phyloP scores from a whole-genome alignment of 2,888 invertebrate genomes.

The Lutraria lutraria region DNA sequence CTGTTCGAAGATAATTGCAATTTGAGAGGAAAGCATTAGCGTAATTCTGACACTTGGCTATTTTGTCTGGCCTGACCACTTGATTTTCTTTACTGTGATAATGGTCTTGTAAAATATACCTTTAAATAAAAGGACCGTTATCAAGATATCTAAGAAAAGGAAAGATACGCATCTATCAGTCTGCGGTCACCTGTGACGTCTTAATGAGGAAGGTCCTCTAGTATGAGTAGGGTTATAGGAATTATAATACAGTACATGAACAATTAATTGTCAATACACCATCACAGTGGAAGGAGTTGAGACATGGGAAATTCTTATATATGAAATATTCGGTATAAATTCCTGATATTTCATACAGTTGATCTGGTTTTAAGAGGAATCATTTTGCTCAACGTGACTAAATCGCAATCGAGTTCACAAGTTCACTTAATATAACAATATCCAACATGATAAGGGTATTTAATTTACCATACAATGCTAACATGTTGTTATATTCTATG shows the following conservation, averaged over 20 bases:
- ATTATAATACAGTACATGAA: conserved; percentile 12
- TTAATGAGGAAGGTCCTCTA: not conserved
- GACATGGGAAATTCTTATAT: conserved; percentile 16
- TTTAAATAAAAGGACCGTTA: conserved; percentile 4
- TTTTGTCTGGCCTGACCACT: conserved; percentile 5
- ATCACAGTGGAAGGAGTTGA: not conserved
- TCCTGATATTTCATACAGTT: conserved; percentile 10
- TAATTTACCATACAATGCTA: not conserved
- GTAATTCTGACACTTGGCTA: not conserved
- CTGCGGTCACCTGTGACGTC: conserved; percentile 3
- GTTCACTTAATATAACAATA: no score
- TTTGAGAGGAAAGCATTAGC: no score
- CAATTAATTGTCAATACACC: conserved; percentile 20
- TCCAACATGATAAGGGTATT: no score
- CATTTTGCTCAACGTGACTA: not conserved
- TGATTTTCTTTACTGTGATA: not conserved
- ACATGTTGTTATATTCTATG: not conserved
- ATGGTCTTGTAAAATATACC: not conserved
- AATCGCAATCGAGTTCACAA: not conserved
- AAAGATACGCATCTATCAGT: conserved; percentile 11
- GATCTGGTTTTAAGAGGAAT: not conserved
- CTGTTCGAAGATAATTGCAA: no score
- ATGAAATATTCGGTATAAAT: not conserved
- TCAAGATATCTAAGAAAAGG: conserved; percentile 4
- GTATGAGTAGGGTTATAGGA: not conserved